phyloP scores from a whole-genome alignment of 2,113 vertebrate species.

The Pomatostomus ruficeps region DNA sequence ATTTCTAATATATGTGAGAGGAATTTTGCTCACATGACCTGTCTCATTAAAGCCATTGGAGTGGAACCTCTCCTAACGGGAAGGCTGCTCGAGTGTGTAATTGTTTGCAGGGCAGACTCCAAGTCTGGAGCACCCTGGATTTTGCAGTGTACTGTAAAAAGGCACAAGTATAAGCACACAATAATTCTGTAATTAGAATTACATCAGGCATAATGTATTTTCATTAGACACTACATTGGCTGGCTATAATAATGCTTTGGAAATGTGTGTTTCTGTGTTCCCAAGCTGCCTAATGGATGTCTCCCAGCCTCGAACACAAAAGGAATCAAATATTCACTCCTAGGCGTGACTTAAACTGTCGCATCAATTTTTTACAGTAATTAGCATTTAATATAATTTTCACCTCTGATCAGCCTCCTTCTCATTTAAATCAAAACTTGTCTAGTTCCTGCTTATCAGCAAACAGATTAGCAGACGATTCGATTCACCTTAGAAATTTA shows the following conservation, averaged over 20 bases:
- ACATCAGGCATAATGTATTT: conserved; percentile 14
- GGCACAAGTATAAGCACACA: not conserved
- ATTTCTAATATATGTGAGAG: not conserved
- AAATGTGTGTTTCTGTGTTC: not conserved
- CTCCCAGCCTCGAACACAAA: not conserved
- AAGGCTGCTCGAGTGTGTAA: not conserved
- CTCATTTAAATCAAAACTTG: not conserved
- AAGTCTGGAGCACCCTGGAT: not conserved
- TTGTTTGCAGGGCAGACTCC: not conserved
- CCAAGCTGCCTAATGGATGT: not conserved
- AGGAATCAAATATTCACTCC: not conserved
- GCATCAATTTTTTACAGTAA: not conserved
- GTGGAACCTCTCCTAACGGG: conserved; percentile 1
- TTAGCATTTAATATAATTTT: not conserved
- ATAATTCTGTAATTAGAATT: conserved; percentile 42
- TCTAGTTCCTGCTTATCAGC: not conserved
- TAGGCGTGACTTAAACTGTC: not conserved
- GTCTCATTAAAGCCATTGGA: conserved; percentile 27
- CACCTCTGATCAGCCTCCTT: not conserved
- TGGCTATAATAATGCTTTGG: not conserved
- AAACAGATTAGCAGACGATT: not conserved
- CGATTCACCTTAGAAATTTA: not conserved
- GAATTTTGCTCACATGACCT: not conserved
- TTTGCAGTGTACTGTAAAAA: not conserved
- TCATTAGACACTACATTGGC: not conserved